A percentile compares a stretch with the other conserved stretches of the same genome.
Conservation (phyloP, 2,113 vertebrate genomes). For the Phocoena phocoena region DNA sequence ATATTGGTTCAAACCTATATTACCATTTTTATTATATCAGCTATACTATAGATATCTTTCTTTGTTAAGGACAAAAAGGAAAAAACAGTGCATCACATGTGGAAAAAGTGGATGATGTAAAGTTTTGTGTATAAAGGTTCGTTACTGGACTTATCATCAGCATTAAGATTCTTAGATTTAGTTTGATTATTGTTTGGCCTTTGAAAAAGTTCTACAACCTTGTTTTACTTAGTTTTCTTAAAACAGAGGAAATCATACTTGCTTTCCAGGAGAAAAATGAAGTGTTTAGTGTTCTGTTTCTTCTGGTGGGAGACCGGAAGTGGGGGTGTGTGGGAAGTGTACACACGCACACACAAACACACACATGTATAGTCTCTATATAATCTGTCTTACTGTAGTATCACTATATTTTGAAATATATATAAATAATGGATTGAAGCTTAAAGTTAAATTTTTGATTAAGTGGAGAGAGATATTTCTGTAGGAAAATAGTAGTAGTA, state of each 20-base stretch:
- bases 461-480: background rate
- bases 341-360: background rate
- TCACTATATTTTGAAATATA: background rate
- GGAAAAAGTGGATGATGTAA: background rate
- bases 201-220: background rate
- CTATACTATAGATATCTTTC: background rate
- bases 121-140: background rate
- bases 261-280: background rate
- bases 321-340: no score
- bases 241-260: background rate
- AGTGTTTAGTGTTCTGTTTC: background rate
- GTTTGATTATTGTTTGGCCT: background rate
- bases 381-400: background rate
- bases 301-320: background rate
- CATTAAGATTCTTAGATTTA: background rate
- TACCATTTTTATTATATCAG: background rate
- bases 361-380: background rate
- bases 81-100: background rate
- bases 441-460: conserved; percentile 15
- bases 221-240: background rate
- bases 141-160: background rate
- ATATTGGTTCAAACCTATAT: background rate
- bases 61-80: background rate
- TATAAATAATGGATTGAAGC: background rate
- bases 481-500: background rate